phyloP scores from a whole-genome alignment of 2,888 invertebrate genomes.

The Pandemis cinnamomeana region DNA sequence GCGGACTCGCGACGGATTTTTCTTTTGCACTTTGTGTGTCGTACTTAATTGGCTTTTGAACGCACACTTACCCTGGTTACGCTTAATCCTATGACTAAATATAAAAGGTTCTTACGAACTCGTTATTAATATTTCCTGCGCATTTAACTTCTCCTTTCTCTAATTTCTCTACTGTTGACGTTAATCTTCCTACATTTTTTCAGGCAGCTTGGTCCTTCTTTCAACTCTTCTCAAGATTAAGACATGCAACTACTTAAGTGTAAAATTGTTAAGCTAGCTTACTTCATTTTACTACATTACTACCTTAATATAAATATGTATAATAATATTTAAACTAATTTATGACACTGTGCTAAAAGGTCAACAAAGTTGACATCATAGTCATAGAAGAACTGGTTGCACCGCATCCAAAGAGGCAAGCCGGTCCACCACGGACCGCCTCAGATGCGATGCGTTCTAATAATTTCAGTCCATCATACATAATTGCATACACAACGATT shows the following conservation, averaged over 20 bases:
- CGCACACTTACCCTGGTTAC: not conserved
- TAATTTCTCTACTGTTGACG: not conserved
- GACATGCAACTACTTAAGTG: not conserved
- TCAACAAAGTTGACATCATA: no score
- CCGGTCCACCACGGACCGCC: no score
- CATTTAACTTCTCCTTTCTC: not conserved
- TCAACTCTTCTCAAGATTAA: not conserved
- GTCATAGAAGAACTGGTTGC: no score
- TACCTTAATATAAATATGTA: not conserved
- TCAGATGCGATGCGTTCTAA: no score
- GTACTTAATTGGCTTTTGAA: not conserved
- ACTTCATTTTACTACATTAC: not conserved
- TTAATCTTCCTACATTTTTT: not conserved
- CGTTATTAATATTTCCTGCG: not conserved
- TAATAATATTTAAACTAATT: no score
- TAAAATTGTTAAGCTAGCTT: not conserved
- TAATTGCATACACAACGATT: not conserved
- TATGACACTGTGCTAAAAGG: no score
- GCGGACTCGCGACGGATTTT: not conserved
- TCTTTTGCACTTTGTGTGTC: not conserved
- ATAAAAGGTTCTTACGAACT: not conserved
- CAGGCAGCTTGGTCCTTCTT: not conserved
- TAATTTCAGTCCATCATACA: not conserved
- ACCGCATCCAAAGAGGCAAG: no score
- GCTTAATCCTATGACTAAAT: not conserved